These are phyloP conservation scores for Palythoa grandiflora DNA, from an alignment of 92 coral and sea anemone genomes.

Conservation along the genomic window DNA sequence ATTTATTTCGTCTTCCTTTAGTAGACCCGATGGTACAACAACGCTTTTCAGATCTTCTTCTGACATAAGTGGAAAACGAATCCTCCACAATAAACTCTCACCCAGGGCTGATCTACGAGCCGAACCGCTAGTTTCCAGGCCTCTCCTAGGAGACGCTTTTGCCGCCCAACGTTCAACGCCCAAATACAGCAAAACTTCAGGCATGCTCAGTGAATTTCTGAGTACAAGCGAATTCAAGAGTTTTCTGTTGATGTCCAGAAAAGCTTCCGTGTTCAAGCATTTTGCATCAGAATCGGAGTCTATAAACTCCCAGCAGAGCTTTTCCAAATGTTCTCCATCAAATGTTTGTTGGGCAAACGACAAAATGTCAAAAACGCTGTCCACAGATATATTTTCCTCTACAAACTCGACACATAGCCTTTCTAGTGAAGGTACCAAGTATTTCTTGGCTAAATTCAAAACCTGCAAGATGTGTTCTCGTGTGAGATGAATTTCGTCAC, in stretches of 20 bases:
- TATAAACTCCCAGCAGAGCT: conserved; percentile 76
- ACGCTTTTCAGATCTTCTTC: conserved; percentile 63
- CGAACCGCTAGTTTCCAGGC: conserved; percentile 29
- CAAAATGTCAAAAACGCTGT: conserved; percentile 69
- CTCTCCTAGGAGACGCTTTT: not conserved
- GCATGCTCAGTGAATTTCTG: conserved; percentile 73
- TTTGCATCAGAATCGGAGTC: conserved; percentile 70
- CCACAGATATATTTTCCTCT: conserved; percentile 67
- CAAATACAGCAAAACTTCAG: conserved; percentile 73
- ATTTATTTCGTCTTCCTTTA: conserved; percentile 69
- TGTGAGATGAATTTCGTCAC: conserved; percentile 75
- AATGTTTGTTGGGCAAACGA: conserved; percentile 66
- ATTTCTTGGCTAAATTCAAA: conserved; percentile 78
- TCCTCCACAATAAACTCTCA: conserved; percentile 47
- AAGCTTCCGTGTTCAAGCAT: conserved; percentile 62
- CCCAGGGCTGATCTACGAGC: conserved; percentile 45
- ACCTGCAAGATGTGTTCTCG: conserved; percentile 66
- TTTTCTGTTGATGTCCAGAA: conserved; percentile 57
- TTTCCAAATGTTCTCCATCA: conserved; percentile 70
- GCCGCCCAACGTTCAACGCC: conserved; percentile 76
- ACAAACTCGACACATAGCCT: conserved; percentile 66
- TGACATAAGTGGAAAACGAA: conserved; percentile 87
- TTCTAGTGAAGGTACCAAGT: conserved; percentile 75
- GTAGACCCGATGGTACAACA: conserved; percentile 72
- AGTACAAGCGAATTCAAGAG: conserved; percentile 60